phyloP scores from a whole-genome alignment of 64 coral and sea anemone genomes.

The Pocillopora damicornis region DNA sequence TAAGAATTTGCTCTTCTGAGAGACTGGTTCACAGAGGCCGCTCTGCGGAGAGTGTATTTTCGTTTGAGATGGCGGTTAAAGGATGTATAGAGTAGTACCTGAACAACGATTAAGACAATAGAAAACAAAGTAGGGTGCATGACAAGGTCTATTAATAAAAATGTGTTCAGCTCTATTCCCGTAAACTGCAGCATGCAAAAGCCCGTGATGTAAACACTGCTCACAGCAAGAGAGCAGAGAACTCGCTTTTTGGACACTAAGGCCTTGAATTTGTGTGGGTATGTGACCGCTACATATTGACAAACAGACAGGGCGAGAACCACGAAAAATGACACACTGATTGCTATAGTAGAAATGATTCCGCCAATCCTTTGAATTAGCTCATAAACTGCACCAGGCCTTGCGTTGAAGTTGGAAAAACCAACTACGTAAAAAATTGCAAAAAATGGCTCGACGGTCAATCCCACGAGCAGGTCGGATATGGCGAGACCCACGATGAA shows the following conservation, averaged over 20 bases:
- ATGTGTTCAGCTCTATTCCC: slow-evolving; percentile 13
- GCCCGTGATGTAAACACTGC: slow-evolving; percentile 55
- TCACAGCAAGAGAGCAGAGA: slow-evolving; percentile 36
- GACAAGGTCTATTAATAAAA: slow-evolving; percentile 45
- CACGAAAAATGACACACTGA: slow-evolving; percentile 69
- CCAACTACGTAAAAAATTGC: slow-evolving; percentile 43
- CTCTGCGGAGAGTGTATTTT: slow-evolving; percentile 2
- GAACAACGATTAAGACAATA: slow-evolving; percentile 25
- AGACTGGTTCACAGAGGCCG: background rate
- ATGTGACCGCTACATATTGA: slow-evolving; percentile 71
- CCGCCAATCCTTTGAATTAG: slow-evolving; percentile 30
- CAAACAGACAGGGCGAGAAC: slow-evolving; percentile 64
- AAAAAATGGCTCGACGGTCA: slow-evolving; percentile 74
- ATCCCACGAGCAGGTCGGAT: slow-evolving; percentile 57
- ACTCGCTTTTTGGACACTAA: slow-evolving; percentile 60
- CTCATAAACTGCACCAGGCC: background rate
- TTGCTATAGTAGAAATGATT: slow-evolving; percentile 75
- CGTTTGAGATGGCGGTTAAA: slow-evolving; percentile 41
- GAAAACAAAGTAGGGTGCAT: slow-evolving; percentile 52
- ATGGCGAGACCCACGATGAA: slow-evolving; percentile 72
- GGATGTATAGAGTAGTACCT: slow-evolving; percentile 38
- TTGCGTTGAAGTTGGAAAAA: slow-evolving; percentile 15
- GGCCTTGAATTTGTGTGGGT: slow-evolving; percentile 73
- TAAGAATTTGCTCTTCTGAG: background rate
- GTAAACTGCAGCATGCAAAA: slow-evolving; percentile 70